These are phyloP conservation scores for Sceloporus undulatus DNA, from an alignment of 2,113 vertebrate genomes.

Conservation along the genomic window DNA sequence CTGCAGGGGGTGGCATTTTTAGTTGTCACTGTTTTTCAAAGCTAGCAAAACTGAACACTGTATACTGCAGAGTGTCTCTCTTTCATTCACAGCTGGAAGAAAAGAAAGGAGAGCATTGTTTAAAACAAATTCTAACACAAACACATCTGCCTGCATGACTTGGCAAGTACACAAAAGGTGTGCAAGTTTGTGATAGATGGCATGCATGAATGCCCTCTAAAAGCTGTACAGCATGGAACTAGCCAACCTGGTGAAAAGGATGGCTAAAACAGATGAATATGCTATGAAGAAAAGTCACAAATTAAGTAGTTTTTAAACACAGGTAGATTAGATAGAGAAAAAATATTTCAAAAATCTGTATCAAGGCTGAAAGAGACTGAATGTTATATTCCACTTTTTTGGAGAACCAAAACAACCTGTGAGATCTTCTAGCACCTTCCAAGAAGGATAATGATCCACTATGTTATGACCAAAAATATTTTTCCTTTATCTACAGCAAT, in stretches of 20 bases:
- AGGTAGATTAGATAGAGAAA: slow-evolving; percentile 61
- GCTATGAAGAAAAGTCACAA: slow-evolving; percentile 64
- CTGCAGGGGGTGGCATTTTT: slow-evolving; percentile 94
- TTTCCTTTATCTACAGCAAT: slow-evolving; percentile 76
- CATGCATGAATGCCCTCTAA: not conserved
- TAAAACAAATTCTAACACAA: slow-evolving; percentile 43
- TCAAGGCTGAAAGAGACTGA: not conserved
- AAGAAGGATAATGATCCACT: slow-evolving; percentile 69
- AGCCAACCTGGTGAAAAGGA: slow-evolving; percentile 59
- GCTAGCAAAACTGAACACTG: slow-evolving; percentile 51
- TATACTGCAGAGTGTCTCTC: slow-evolving; percentile 57
- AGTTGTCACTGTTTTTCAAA: slow-evolving; percentile 36
- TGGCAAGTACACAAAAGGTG: slow-evolving; percentile 39
- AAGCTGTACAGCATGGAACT: slow-evolving; percentile 21
- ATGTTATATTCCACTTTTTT: slow-evolving; percentile 34
- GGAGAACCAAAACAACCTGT: slow-evolving; percentile 11
- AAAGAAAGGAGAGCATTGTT: slow-evolving; percentile 40
- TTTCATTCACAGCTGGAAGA: slow-evolving; percentile 74
- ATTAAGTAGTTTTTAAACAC: slow-evolving; percentile 60
- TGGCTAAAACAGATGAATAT: slow-evolving; percentile 66
- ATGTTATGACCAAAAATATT: slow-evolving; percentile 79
- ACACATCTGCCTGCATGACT: not conserved
- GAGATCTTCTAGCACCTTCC: slow-evolving; percentile 52
- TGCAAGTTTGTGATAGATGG: slow-evolving; percentile 6
- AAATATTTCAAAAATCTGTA: slow-evolving; percentile 42